These are phyloP conservation scores for Lepus americanus DNA, from an alignment of 2,113 vertebrate species.

Conservation along the genomic window DNA sequence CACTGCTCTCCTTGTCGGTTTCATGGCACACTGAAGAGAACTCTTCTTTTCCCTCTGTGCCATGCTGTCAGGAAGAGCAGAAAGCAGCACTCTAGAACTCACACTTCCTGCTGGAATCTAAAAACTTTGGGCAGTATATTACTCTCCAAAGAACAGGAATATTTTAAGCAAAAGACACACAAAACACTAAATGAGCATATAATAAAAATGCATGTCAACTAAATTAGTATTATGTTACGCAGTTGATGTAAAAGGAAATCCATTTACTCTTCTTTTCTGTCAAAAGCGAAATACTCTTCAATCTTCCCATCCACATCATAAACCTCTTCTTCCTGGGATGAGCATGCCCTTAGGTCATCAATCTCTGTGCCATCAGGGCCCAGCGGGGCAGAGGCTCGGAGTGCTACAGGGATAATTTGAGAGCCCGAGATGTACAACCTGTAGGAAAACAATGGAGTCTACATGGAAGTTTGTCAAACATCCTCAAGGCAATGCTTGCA, in stretches of 20 bases:
- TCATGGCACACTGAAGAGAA: rapidly evolving
- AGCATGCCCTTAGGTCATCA: slow-evolving; percentile 42
- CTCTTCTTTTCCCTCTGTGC: neutral
- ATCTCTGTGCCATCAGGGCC: slow-evolving; percentile 9
- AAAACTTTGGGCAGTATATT: neutral
- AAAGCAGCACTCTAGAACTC: neutral
- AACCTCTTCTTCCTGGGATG: slow-evolving; percentile 90
- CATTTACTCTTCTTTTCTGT: slow-evolving; percentile 90
- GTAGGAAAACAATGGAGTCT: slow-evolving; percentile 57
- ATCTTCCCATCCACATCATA: slow-evolving; percentile 90
- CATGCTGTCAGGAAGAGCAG: neutral
- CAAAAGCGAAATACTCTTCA: slow-evolving; percentile 93
- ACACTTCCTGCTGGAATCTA: neutral
- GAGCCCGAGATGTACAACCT: slow-evolving; percentile 90
- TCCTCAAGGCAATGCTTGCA: neutral
- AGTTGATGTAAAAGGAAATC: slow-evolving; percentile 31
- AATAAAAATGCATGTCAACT: neutral
- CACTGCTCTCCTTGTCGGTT: rapidly evolving
- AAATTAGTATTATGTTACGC: neutral
- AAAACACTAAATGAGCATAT: neutral
- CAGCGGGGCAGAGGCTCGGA: slow-evolving; percentile 59
- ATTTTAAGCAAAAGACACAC: neutral
- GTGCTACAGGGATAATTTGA: slow-evolving; percentile 83
- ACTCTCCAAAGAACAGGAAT: slow-evolving; percentile 16
- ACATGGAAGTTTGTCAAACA: neutral